Evolutionary conservation across 2,888 invertebrate genomes (phyloP).

Genomic region (Spodoptera picta): DNA sequence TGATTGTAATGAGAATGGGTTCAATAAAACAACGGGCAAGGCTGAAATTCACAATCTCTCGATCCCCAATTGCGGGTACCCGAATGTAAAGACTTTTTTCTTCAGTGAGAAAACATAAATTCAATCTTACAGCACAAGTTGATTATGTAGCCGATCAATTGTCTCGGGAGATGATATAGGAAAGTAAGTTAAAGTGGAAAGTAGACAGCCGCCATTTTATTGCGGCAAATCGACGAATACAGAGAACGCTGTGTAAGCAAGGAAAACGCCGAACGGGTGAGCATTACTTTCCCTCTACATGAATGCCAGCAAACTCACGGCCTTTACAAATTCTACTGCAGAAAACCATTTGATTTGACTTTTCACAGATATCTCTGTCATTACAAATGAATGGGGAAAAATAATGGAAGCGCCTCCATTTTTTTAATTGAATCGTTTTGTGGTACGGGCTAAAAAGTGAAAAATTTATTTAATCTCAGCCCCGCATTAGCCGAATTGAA

Average conservation of each 20-base stretch:
- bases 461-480: conserved; percentile 74
- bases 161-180: conserved; percentile 20
- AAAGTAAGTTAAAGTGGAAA: conserved; percentile 29
- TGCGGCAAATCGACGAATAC: conserved; percentile 46
- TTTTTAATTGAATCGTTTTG: conserved; percentile 60
- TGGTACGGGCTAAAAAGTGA: conserved; percentile 64
- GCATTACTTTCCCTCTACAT: conserved; percentile 32
- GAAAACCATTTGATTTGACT: conserved; percentile 46
- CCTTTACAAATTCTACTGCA: conserved; percentile 47
- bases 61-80: not conserved
- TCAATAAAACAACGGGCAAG: too few relatives aligned
- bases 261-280: conserved; percentile 34
- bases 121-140: conserved; percentile 24
- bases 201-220: conserved; percentile 38
- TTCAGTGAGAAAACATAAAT: conserved; percentile 25
- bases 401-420: conserved; percentile 50
- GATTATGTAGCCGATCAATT: conserved; percentile 10
- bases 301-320: conserved; percentile 29
- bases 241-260: conserved; percentile 47
- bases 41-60: too few relatives aligned
- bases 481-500: conserved; percentile 79
- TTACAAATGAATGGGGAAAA: conserved; percentile 56
- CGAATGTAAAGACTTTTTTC: conserved; percentile 2
- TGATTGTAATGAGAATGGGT: too few relatives aligned
- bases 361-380: conserved; percentile 51